phyloP scores from a whole-genome alignment of 2,888 invertebrate species.

The Glyphotaelius pellucidus region DNA sequence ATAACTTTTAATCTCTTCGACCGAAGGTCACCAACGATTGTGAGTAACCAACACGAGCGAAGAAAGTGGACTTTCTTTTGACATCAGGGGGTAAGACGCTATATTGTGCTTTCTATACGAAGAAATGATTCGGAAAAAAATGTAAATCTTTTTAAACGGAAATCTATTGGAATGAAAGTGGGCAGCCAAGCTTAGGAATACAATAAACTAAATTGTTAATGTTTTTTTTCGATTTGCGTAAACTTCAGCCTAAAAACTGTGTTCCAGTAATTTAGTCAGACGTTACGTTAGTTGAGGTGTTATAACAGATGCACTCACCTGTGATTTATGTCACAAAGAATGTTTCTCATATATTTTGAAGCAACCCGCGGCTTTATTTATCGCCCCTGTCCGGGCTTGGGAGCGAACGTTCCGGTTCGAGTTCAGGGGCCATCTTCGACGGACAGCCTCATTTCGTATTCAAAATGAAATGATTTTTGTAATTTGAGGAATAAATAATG shows the following conservation, averaged over 20 bases:
- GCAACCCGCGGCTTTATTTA: slow-evolving; percentile 56
- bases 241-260: slow-evolving; percentile 22
- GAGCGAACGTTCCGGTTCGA: slow-evolving; percentile 42
- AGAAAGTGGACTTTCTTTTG: neutral
- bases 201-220: neutral
- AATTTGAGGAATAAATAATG: slow-evolving; percentile 2
- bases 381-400: slow-evolving; percentile 43
- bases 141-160: too few relatives aligned
- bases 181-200: too few relatives aligned
- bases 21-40: too few relatives aligned
- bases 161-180: too few relatives aligned
- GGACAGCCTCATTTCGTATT: slow-evolving; percentile 26
- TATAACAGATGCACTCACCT: slow-evolving; percentile 54
- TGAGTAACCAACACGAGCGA: neutral
- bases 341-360: slow-evolving; percentile 54
- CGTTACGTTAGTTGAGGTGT: slow-evolving; percentile 36
- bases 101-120: too few relatives aligned
- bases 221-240: neutral
- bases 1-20: neutral
- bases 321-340: slow-evolving; percentile 57
- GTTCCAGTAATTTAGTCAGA: slow-evolving; percentile 15
- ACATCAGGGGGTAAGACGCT: neutral
- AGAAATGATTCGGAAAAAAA: too few relatives aligned
- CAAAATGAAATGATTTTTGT: slow-evolving; percentile 25
- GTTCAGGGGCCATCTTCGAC: slow-evolving; percentile 45